Evolutionary conservation across 1,140 invertebrate species (phyloP), one percentile per base, ranked within the genome.

Genomic region (Aphidius gifuensis): DNA sequence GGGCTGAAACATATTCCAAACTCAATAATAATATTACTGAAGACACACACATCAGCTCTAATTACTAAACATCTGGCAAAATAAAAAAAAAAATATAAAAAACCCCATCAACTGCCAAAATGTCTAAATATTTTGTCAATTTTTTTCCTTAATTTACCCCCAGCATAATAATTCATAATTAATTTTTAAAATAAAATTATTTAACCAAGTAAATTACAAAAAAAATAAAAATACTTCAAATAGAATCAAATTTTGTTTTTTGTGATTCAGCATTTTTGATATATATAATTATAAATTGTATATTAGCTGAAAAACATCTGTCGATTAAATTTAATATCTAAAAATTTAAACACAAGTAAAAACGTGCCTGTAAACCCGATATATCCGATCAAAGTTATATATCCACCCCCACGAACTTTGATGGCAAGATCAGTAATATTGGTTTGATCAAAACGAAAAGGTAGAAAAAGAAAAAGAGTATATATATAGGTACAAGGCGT

Each of bases 351-450:
- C 44, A 60, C 23, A 39, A 60, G 53, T n/a, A 47, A 57, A 16
- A 48, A 56, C 43, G 48, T 50, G 61, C 23, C 23, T 32, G 4
- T 32, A 32, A 32, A 48, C 23, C 9, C 40, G n/a, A 61, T 61
- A 53, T 45, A 46, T 32, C 50, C 21, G 23, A 40, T 50, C 2
- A 6, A 38, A 66, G 23, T 32, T 32, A 32, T 32, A 32, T 32
- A 32, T 32, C 23, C 61, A 60, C 61, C 61, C 64, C 65, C 61
- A 63, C 65, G 61, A 66, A 51, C 51, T 47, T n/a, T 4, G 16
- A 16, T 16, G 16, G 16, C 16, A 11, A 56, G 56, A 23, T 49
- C 8, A 32, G 32, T 38, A 39, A 5, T 32, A 32, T 9, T 51
- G 9, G 50, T 6, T 9, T 7, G 23, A 32, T 32, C 23, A 32